Percentiles rank a stretch among this genome's conserved stretches.
Conservation (phyloP, 1,140 invertebrate species). For the Drosophila sturtevanti region DNA sequence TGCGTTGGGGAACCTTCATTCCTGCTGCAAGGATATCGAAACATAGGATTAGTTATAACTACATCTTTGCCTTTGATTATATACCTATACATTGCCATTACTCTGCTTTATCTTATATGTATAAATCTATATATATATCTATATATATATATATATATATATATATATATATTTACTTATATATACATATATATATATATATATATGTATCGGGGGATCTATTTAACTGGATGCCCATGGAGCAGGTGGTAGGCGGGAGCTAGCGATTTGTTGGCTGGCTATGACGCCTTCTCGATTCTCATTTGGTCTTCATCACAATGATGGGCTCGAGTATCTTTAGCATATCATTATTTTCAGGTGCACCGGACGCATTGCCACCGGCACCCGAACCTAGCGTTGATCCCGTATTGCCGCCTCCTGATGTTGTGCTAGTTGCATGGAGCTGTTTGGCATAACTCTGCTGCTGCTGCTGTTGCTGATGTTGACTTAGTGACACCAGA, state of each 20-base stretch:
- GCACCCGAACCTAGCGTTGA: constrained; percentile 22
- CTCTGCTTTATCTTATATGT: not conserved
- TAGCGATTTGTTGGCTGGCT: constrained; percentile 37
- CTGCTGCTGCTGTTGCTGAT: constrained; percentile 53
- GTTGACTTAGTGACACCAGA: constrained; percentile 42
- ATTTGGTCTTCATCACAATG: constrained; percentile 82
- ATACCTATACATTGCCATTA: not conserved
- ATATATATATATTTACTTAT: not conserved
- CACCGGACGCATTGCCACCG: constrained; percentile 33
- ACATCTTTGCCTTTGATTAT: not conserved
- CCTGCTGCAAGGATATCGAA: not conserved
- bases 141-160: not conserved
- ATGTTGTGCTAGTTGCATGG: constrained; percentile 8
- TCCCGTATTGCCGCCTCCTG: constrained; percentile 21
- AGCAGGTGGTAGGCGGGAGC: constrained; percentile 1
- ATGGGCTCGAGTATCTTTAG: constrained; percentile 82
- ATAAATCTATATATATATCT: not conserved
- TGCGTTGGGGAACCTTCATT: not conserved
- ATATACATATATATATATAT: not conserved
- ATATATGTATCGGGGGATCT: not conserved
- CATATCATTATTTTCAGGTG: constrained; percentile 78
- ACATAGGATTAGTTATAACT: constrained; percentile 2
- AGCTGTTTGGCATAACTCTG: constrained; percentile 58
- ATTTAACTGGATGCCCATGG: constrained; percentile 5
- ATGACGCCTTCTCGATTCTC: constrained; percentile 62